Base-by-base conservation (phyloP, 2,888 invertebrate species). In the Kryphioiulus occultus region DNA sequence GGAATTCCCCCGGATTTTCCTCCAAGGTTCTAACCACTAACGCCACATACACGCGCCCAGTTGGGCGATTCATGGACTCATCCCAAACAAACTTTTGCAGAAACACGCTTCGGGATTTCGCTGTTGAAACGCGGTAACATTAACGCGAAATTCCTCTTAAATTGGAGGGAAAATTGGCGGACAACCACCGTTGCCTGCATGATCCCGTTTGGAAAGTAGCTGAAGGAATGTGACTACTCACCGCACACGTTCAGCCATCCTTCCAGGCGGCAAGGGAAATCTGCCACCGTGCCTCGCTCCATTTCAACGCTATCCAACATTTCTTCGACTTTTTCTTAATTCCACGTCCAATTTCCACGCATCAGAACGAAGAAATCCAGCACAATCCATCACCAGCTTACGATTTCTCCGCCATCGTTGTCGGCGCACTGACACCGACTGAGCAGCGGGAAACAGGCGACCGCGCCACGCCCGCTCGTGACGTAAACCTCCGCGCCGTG, bases 191-290 rank as follows among this genome's bases (percentile, higher is more conserved):
- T 68, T 22, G 22, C 26, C 68, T 68, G 26, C 19, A n/a, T 68
- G 68, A 68, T 68, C 22, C 68, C 68, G 68, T 68, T 68, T 22
- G 68, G 22, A 26, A 12, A 17, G 17, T 5, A 7, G n/a, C n/a
- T n/a, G 22, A 84, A 30, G 84, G 85, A 85, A 85, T 44, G 85
- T 22, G 39, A 85, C n/a, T 42, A 86, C 93, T 93, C 90, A 94
- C 94, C 94, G 91, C 93, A 93, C 90, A 94, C 93, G 90, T 93
- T 93, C 90, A 94, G 92, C 94, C 94, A 94, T 89, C 94, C 94
- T 91, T 94, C 94, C 85, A 94, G 93, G 87, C 94, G 92, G 90
- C 93, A 93, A 17, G 94, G 94, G 91, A 93, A 94, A 89, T 93
- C 92, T 10, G 86, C 32, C 88, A 82, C 44, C 30, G 85, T 53